Conservation (phyloP, 2,797 vertebrate species). For the Pseudochromis fuscus region DNA sequence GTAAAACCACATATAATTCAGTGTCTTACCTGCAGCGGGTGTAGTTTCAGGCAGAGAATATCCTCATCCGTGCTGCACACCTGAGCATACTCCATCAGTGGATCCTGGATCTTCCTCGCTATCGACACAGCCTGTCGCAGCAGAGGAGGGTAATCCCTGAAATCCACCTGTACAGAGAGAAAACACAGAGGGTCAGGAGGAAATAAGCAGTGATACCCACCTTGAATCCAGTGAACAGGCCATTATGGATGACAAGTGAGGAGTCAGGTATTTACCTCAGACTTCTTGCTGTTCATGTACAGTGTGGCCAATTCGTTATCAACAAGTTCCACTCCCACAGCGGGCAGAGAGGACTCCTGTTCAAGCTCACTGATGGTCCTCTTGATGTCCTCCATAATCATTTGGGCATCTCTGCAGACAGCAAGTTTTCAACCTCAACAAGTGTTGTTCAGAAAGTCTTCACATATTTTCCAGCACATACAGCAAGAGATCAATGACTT, state of each 20-base stretch:
- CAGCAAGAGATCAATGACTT: constrained; percentile 22
- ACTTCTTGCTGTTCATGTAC: constrained; percentile 99
- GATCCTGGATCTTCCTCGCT: constrained; percentile 97
- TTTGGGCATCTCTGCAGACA: constrained; percentile 92
- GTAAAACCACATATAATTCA: neutral
- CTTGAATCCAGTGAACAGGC: neutral
- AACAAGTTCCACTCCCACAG: constrained; percentile 95
- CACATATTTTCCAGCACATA: neutral
- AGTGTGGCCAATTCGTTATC: constrained; percentile 96
- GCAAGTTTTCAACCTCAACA: neutral
- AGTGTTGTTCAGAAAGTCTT: neutral
- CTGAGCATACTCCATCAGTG: constrained; percentile 96
- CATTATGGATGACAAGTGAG: neutral
- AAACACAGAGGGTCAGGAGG: constrained; percentile 6
- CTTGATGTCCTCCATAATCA: constrained; percentile 99
- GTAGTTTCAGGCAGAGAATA: constrained; percentile 97
- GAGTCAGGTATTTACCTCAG: constrained; percentile 87
- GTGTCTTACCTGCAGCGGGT: constrained; percentile 92
- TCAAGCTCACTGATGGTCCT: constrained; percentile 95
- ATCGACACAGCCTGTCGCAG: constrained; percentile 96
- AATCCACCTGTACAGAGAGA: constrained; percentile 87
- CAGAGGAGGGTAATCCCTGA: constrained; percentile 96
- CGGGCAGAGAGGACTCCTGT: constrained; percentile 94
- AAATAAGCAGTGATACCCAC: neutral
- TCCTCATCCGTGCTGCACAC: constrained; percentile 98